Evolutionary conservation across 1,140 invertebrate genomes (phyloP).

Genomic region (Scaptomyza montana): DNA sequence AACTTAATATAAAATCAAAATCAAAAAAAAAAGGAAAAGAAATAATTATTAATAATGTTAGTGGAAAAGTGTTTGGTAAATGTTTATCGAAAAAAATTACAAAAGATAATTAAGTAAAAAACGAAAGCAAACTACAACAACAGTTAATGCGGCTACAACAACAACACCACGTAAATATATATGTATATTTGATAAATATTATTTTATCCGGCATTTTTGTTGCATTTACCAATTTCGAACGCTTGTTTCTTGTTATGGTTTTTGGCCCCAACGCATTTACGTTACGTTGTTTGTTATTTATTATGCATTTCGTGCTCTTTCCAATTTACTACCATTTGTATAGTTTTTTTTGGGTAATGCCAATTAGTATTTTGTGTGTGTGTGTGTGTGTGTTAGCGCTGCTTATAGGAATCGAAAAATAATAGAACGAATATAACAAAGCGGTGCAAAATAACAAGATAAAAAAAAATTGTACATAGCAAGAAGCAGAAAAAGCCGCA

Average conservation of each 20-base stretch:
- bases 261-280: constrained; percentile 1
- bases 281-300: constrained; percentile 18
- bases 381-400: constrained; percentile 30
- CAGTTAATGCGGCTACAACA: constrained; percentile 25
- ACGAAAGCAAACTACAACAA: constrained; percentile 20
- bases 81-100: constrained; percentile 33
- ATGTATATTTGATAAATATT: constrained; percentile 2
- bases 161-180: constrained; percentile 52
- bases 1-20: constrained; percentile 22
- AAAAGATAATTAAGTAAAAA: constrained; percentile 44
- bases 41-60: constrained; percentile 21
- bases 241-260: constrained; percentile 36
- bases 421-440: constrained; percentile 46
- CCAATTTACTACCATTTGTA: constrained; percentile 19
- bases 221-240: constrained; percentile 18
- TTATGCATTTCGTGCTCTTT: constrained; percentile 8
- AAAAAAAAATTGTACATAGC: constrained; percentile 44
- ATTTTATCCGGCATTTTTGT: constrained; percentile 33
- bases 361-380: constrained; percentile 58
- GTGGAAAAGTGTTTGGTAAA: constrained; percentile 24
- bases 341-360: constrained; percentile 52
- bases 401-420: constrained; percentile 54
- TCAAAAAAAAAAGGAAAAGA: constrained; percentile 5
- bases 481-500: constrained; percentile 77
- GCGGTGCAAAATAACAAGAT: constrained; percentile 66